Conservation (phyloP, 2,888 invertebrate genomes). For the Hedya salicella region DNA sequence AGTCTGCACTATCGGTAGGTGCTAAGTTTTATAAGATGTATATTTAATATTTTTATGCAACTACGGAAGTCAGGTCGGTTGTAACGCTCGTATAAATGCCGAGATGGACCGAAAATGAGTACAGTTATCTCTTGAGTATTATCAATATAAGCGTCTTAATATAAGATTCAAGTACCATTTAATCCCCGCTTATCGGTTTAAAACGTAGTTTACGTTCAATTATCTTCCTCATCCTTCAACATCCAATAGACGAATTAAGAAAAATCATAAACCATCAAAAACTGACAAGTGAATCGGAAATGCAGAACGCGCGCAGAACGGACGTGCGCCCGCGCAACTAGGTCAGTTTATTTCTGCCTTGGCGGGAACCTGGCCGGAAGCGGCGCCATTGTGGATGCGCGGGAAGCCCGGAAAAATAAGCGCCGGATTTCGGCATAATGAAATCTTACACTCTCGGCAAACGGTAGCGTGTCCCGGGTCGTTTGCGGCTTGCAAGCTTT, state of each 20-base stretch:
- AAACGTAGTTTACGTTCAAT: background rate
- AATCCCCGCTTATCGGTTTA: background rate
- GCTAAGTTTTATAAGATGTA: too few relatives aligned
- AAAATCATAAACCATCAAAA: slow-evolving; percentile 79
- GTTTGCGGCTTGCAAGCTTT: slow-evolving; percentile 48
- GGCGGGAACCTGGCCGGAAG: slow-evolving; percentile 85
- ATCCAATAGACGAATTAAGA: slow-evolving; percentile 41
- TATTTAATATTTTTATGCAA: too few relatives aligned
- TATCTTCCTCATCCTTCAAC: slow-evolving; percentile 3
- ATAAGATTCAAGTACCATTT: background rate
- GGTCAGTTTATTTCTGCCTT: slow-evolving; percentile 85
- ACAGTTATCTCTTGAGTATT: too few relatives aligned
- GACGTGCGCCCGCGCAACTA: slow-evolving; percentile 78
- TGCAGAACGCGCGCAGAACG: slow-evolving; percentile 76
- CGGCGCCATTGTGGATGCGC: slow-evolving; percentile 82
- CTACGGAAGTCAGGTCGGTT: too few relatives aligned
- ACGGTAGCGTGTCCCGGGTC: slow-evolving; percentile 65
- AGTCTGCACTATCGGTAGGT: too few relatives aligned
- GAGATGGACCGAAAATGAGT: too few relatives aligned
- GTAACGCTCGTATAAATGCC: too few relatives aligned
- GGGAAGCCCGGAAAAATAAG: slow-evolving; percentile 82
- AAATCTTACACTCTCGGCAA: slow-evolving; percentile 69
- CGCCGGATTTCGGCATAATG: slow-evolving; percentile 82
- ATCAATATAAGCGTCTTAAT: too few relatives aligned
- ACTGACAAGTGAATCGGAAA: slow-evolving; percentile 82